A percentile compares a stretch with the other conserved stretches of the same genome.
These are phyloP conservation scores for Gasteruption jaculator DNA, from an alignment of 2,888 invertebrate genomes.

Conservation along the genomic window DNA sequence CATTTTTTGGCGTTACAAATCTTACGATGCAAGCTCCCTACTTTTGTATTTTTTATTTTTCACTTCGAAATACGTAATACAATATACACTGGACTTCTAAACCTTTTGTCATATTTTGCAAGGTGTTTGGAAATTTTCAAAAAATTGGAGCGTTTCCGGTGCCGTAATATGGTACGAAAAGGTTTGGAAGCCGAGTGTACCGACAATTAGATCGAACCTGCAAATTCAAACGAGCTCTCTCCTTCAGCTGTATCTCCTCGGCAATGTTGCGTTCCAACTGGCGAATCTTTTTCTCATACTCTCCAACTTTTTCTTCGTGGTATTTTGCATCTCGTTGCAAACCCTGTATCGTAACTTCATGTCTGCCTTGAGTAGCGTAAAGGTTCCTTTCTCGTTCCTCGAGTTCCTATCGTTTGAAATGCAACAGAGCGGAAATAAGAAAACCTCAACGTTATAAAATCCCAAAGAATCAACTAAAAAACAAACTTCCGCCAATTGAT, in stretches of 20 bases:
- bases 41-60: too few species aligned
- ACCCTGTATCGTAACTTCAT: slow-evolving; percentile 70
- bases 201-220: slow-evolving; percentile 29
- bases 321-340: slow-evolving; percentile 70
- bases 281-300: slow-evolving; percentile 70
- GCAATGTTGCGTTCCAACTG: slow-evolving; percentile 68
- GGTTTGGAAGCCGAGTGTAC: too few species aligned
- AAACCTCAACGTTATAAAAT: background rate
- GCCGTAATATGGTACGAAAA: too few species aligned
- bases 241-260: slow-evolving; percentile 72
- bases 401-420: slow-evolving; percentile 56
- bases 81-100: too few species aligned
- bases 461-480: background rate
- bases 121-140: background rate
- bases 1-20: too few species aligned
- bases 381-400: slow-evolving; percentile 74
- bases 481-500: slow-evolving; percentile 4
- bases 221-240: slow-evolving; percentile 57
- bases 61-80: too few species aligned
- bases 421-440: background rate
- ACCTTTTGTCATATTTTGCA: too few species aligned
- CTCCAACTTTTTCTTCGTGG: slow-evolving; percentile 73
- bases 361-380: slow-evolving; percentile 60
- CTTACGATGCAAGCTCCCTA: too few species aligned
- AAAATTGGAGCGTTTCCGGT: background rate